phyloP scores from a whole-genome alignment of 2,888 invertebrate genomes.

The Nebria brevicollis region DNA sequence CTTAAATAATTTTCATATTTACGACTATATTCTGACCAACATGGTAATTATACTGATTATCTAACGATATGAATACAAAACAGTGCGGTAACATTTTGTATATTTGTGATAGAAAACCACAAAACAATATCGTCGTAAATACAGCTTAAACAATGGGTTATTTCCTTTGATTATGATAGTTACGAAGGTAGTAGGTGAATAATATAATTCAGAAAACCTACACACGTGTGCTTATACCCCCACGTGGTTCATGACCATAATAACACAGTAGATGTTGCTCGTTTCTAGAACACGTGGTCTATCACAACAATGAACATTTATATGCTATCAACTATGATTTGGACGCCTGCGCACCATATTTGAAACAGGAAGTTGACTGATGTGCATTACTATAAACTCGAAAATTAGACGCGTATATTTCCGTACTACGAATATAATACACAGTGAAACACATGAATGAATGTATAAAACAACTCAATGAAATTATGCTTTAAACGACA shows the following conservation, averaged over 20 bases:
- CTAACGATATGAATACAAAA: not conserved
- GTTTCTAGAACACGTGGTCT: not conserved
- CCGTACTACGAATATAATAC: too few relatives aligned
- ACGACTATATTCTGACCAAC: too few relatives aligned
- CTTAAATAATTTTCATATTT: too few relatives aligned
- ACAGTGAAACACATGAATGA: too few relatives aligned
- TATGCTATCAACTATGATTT: not conserved
- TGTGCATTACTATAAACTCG: not conserved
- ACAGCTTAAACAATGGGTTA: conserved; percentile 32
- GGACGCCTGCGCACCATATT: not conserved
- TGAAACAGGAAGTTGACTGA: not conserved
- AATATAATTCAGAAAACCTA: not conserved
- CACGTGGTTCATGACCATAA: conserved; percentile 12
- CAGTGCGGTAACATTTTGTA: not conserved
- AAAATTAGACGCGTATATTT: not conserved
- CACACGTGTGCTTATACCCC: conserved; percentile 6
- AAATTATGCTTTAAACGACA: too few relatives aligned
- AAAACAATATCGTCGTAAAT: conserved; percentile 36
- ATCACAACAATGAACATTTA: not conserved
- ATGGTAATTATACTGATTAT: not conserved
- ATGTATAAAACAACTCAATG: too few relatives aligned
- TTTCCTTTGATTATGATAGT: not conserved
- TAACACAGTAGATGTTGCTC: not conserved
- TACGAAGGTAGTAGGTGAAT: conserved; percentile 11
- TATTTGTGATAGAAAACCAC: not conserved